Evolutionary conservation across 2,113 vertebrate species (phyloP).

Genomic region (Grammomys dolichurus): DNA sequence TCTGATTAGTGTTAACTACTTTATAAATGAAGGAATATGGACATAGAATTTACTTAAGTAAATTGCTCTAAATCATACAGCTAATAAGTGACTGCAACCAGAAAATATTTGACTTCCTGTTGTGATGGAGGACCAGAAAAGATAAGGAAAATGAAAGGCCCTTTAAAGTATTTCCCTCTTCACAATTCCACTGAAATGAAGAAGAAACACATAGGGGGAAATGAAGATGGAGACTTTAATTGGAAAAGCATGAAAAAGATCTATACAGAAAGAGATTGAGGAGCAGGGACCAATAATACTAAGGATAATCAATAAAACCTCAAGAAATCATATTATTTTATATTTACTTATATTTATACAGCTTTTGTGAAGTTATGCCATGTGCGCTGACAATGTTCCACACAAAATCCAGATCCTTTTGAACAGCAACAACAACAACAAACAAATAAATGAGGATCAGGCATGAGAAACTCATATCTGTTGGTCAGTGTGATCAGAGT

Average conservation of each 20-base stretch:
- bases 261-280: not conserved
- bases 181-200: not conserved
- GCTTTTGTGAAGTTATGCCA: not conserved
- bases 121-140: not conserved
- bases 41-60: not conserved
- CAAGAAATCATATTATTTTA: not conserved
- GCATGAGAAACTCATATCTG: not conserved
- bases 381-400: not conserved
- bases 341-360: not conserved
- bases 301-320: not conserved
- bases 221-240: not conserved
- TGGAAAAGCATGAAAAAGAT: not conserved
- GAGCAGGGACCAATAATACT: not conserved
- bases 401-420: not conserved
- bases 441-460: not conserved
- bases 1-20: not conserved
- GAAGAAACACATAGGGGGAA: not conserved
- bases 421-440: not conserved
- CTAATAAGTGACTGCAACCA: not conserved
- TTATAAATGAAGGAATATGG: not conserved
- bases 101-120: not conserved
- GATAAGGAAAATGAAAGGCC: not conserved
- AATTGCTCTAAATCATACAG: too few species aligned
- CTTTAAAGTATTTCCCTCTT: not conserved
- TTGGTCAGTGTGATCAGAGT: too few species aligned